phyloP scores from a whole-genome alignment of 2,113 vertebrate species.

The Coracopsis vasa region DNA sequence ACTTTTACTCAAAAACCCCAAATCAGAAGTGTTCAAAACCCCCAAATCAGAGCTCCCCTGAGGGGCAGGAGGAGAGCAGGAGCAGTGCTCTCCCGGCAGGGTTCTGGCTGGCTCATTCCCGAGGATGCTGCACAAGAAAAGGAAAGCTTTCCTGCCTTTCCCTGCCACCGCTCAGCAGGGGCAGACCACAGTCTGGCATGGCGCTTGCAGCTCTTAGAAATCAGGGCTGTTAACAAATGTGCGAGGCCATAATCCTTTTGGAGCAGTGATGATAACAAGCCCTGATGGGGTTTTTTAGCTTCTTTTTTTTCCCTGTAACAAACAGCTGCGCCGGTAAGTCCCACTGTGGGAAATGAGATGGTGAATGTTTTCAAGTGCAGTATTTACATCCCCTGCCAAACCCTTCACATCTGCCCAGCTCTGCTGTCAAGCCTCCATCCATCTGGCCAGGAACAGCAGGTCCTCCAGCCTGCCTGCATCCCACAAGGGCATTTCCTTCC shows the following conservation, averaged over 20 bases:
- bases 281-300: background rate
- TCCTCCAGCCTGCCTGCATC: conserved; percentile 32
- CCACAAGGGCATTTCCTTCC: conserved; percentile 58
- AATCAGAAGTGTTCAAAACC: background rate
- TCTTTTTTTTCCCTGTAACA: background rate
- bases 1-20: background rate
- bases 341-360: conserved; percentile 50
- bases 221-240: conserved; percentile 51
- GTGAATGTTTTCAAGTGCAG: conserved; percentile 38
- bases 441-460: conserved; percentile 47
- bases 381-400: conserved; percentile 41
- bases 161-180: conserved; percentile 35
- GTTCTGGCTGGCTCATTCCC: background rate
- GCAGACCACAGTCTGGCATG: conserved; percentile 46
- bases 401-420: conserved; percentile 52
- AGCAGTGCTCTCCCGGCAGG: background rate
- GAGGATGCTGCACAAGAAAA: conserved; percentile 4
- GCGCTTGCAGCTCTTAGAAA: conserved; percentile 44
- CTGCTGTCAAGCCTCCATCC: conserved; percentile 27
- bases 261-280: conserved; percentile 30
- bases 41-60: background rate
- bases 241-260: conserved; percentile 30
- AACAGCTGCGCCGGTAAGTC: conserved; percentile 20
- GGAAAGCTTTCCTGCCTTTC: conserved; percentile 8
- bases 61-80: background rate